Evolutionary conservation across 2,888 invertebrate genomes (phyloP), one percentile per base, ranked within the genome.

Genomic region (Callimorpha dominula): DNA sequence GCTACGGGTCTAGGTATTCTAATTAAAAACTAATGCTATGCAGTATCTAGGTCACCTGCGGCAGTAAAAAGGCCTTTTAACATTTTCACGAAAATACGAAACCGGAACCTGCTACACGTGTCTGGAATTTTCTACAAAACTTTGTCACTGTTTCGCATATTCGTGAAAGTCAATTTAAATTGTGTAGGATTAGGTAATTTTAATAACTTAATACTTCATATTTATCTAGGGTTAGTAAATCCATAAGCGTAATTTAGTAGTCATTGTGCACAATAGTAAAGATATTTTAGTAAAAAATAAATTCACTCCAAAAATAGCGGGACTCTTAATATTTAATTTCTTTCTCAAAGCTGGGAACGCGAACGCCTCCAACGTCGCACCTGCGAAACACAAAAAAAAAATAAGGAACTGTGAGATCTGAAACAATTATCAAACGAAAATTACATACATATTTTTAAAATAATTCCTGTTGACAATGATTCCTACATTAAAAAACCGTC

Each of bases 221-320:
- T 68, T 65, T 72, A 85, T 81, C 85, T 89, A 91, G 85, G 89
- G 86, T 91, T 89, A 89, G 88, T 90, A 90, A 91, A 90, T 91
- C 89, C 88, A 91, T 94, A 94, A 94, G 95, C 94, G 94, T 94
- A 92, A 91, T 92, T 89, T 86, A 88, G 83, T 90, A 88, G 87
- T 90, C 87, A 88, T 89, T 88, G 90, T 89, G 90, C 89, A 88
- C 79, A 81, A 81, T 89, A 92, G 90, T 91, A 89, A 89, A 92
- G 89, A 88, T 78, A 82, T 83, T 82, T 85, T 80, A 85, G 85
- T 91, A 90, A 84, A 91, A 94, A 93, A 94, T 90, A 92, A 89
- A 91, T 88, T 85, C 80, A 81, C 81, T 95, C 93, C 92, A 95
- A 95, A 95, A 95, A 95, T 95, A 95, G 91, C 88, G 87, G 89